A percentile compares a stretch with the other conserved stretches of the same genome.
phyloP scores from a whole-genome alignment of 2,888 invertebrate genomes.

The Pecten maximus region DNA sequence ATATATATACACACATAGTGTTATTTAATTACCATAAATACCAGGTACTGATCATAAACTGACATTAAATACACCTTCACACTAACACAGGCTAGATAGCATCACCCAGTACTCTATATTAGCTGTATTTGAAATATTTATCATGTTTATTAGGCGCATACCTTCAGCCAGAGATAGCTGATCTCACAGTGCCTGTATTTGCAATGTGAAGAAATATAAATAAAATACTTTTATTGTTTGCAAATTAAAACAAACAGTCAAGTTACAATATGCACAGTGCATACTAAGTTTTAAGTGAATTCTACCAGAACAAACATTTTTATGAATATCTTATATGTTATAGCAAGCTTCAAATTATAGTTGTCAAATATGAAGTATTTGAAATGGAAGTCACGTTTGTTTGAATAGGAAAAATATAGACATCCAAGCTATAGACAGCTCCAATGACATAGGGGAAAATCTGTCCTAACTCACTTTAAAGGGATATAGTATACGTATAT shows the following conservation, averaged over 20 bases:
- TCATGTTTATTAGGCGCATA: background rate
- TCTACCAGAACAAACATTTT: background rate
- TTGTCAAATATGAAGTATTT: background rate
- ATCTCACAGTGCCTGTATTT: background rate
- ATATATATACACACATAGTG: background rate
- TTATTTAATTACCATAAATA: constrained; percentile 9
- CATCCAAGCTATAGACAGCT: background rate
- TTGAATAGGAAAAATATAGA: background rate
- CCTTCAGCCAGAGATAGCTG: background rate
- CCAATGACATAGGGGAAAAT: background rate
- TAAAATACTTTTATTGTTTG: background rate
- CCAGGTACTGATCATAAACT: background rate
- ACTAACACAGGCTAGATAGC: background rate
- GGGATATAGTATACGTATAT: background rate
- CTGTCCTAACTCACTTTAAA: background rate
- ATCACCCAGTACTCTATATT: background rate
- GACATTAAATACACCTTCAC: background rate
- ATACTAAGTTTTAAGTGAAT: background rate
- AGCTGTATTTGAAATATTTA: background rate
- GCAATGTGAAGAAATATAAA: background rate
- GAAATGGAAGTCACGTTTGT: background rate
- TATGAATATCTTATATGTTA: no score
- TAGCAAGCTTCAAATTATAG: background rate
- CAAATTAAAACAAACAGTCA: background rate
- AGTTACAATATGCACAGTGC: background rate